Evolutionary conservation across 2,797 vertebrate genomes (phyloP), one percentile per base, ranked within the genome.

Genomic region (Microctenopoma stevenorrisi): DNA sequence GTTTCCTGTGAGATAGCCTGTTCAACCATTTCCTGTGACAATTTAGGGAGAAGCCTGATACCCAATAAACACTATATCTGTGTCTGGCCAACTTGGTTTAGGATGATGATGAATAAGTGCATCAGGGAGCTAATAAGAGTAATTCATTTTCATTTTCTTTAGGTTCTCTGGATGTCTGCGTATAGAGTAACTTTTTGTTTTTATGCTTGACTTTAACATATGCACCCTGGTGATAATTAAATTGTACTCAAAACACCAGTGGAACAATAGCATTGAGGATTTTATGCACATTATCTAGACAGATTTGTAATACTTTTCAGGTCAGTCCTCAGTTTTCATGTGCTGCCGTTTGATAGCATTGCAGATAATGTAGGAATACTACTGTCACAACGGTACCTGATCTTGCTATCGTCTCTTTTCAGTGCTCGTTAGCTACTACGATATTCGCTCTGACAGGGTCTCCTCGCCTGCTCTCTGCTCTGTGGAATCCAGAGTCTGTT

Each of bases 21-120:
- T 80, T 85, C 82, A 84, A 74, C 84, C 88, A 91, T 91, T 94
- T 95, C 94, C 93, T 93, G 90, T 89, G 86, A 92, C 84, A 86
- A 76, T 92, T 89, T 82, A 66, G 68, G 66, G 52, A 47, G 69
- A 72, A 72, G 70, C 60, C 56, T 60, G 82, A 86, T 74, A 85
- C 77, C 79, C 70, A 76, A 58, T 66, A 72, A 76, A 60, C 54
- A 70, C 80, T 76, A 28, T 69, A 64, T 79, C 65, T 85, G 78
- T 78, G 68, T 77, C 46, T 50, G 66, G 72, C 9, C 37, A 51
- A 25, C 54, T 64, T 43, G 48, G 58, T 72, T 61, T 56, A 63
- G 47, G 47, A 61, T 62, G 64, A 37, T 43, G 48, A 51, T 52
- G 66, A 56, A 52, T 76, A 57, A 72, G 53, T 68, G 59, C 63